Base-by-base conservation (phyloP, 1,140 invertebrate species). In the Mizuhopecten yessoensis region DNA sequence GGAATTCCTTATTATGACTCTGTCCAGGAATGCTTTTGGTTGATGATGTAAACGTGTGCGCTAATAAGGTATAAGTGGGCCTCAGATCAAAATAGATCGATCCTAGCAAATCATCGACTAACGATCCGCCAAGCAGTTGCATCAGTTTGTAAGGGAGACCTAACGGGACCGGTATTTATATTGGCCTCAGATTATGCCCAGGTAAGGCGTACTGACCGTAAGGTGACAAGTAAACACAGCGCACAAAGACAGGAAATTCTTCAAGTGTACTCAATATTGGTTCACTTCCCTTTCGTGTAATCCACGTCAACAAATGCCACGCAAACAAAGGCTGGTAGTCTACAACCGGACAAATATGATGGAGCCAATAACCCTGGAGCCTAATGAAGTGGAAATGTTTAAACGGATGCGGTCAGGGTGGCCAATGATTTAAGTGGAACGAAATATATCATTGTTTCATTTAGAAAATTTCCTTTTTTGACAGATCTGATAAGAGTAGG, bases 201-300 rank as follows among this genome's bases (percentile, higher is more conserved):
- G 57, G 57, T 75, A 11, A 75, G 57, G 57, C 17, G 57, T 75
- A 75, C 57, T 75, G 57, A 29, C n/a, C 57, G 9, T 75, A 75
- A 75, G 57, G n/a, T 75, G 57, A 29, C 23, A 29, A 29, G 57
- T 75, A 75, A 75, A 75, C 57, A 75, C 17, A 75, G 1, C 57
- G 29, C 23, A 75, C 57, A 75, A 75, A 75, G 57, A n/a, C 57
- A 75, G 57, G 57, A 75, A n/a, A 75, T 75, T 75, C 57, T 75
- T 75, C 57, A 75, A 75, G 57, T 75, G 57, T 75, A 75, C 57
- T n/a, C 57, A 75, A 75, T 75, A 75, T 75, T 75, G 57, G 57
- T 75, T 75, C 57, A 75, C 57, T 75, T 75, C 57, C 57, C 57
- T 75, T 75, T 75, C 57, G 23, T 13, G 29, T 75, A 75, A 75